Base-by-base conservation (phyloP, 2,888 invertebrate species). In the Apamea epomidion region DNA sequence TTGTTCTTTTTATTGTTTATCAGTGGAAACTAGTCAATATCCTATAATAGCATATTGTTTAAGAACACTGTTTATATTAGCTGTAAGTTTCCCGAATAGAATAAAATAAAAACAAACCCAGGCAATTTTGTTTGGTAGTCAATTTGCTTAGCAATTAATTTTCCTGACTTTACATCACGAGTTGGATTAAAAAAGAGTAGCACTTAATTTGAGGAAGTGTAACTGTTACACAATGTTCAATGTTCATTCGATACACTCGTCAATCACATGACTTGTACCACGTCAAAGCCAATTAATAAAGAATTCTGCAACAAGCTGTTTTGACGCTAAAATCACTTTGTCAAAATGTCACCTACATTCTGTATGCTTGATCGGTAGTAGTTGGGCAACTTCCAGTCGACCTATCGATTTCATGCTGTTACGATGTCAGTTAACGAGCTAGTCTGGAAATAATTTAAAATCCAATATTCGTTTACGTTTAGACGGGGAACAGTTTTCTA, bases 321-420 rank as follows among this genome's bases (percentile, higher is more conserved):
- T 80, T 82, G 72, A 60, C 74, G 76, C 82, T 83, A 79, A 89
- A 85, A 76, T 82, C 90, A 72, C 86, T 91, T 90, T 77, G 88
- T 91, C 90, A 91, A 90, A 89, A 90, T 87, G 90, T 91, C 91
- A 87, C 82, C 80, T 81, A 85, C 88, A 90, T 71, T 67, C 58
- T 85, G 83, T 79, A 86, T 83, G 85, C 82, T 84, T 84, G 85
- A 87, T 86, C 74, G 76, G 74, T 81, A 45, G 81, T 85, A 88
- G 87, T 87, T 87, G 64, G 76, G 84, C 48, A 86, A 87, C 75
- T 90, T 76, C 78, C 58, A 86, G 76, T 72, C 74, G 64, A 86
- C 82, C 84, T 86, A 91, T 89, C 88, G 83, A 88, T 90, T 91
- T 83, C 84, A 86, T 77, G 85, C 82, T 82, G 82, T 83, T 85